Conservation (phyloP, 2,888 invertebrate genomes). For the Melikaiella ostensackeni region DNA sequence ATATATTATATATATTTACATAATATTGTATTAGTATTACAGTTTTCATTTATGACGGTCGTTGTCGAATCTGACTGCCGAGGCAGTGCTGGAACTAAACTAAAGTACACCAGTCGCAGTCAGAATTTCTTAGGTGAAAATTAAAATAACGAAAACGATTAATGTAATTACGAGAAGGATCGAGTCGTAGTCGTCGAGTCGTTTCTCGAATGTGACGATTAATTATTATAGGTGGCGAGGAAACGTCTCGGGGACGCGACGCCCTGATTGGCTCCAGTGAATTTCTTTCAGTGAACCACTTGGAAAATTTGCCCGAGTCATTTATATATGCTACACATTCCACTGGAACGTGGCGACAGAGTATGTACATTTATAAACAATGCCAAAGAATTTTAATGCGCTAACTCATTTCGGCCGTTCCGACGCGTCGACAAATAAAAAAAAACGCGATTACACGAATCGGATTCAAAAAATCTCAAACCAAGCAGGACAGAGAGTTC, state of each 20-base stretch:
- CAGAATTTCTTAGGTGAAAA: slow-evolving; percentile 65
- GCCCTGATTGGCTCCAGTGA: slow-evolving; percentile 20
- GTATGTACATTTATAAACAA: slow-evolving; percentile 61
- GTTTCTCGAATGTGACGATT: slow-evolving; percentile 31
- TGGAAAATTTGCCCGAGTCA: slow-evolving; percentile 62
- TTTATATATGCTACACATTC: slow-evolving; percentile 65
- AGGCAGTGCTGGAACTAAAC: slow-evolving; percentile 70
- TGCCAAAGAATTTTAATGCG: slow-evolving; percentile 64
- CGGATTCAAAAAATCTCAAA: neutral
- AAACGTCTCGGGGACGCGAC: slow-evolving; percentile 25
- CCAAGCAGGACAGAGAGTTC: neutral
- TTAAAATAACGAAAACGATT: slow-evolving; percentile 51
- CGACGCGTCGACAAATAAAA: slow-evolving; percentile 51
- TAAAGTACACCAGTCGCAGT: slow-evolving; percentile 69
- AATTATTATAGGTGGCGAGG: slow-evolving; percentile 40
- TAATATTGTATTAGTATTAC: slow-evolving; percentile 72
- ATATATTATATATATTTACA: slow-evolving; percentile 68
- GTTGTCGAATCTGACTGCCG: slow-evolving; percentile 71
- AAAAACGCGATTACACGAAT: slow-evolving; percentile 10
- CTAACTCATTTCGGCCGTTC: slow-evolving; percentile 57
- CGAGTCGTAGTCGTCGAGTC: slow-evolving; percentile 20
- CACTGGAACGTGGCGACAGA: slow-evolving; percentile 65
- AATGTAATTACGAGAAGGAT: slow-evolving; percentile 58
- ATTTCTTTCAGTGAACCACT: slow-evolving; percentile 50
- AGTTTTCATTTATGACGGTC: slow-evolving; percentile 72